Evolutionary conservation across 2,797 vertebrate genomes (phyloP), one percentile per base, ranked within the genome.

Genomic region (Alectoris magna): DNA sequence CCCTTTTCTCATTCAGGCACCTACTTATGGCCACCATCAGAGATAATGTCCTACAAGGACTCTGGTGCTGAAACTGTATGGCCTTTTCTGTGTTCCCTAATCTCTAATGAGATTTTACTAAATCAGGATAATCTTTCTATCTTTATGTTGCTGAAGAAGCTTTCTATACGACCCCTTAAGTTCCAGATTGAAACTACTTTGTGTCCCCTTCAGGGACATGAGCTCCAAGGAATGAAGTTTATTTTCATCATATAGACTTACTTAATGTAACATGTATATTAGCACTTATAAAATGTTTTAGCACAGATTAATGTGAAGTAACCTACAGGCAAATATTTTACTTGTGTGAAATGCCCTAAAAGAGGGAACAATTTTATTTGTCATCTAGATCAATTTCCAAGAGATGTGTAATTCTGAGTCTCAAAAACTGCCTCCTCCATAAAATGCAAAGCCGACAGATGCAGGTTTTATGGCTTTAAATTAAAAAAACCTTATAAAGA

Each of bases 401-500:
- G 80, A 80, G 63, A 31, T 3, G 2, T 2, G 18, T 44, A 87
- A 44, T 24, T 26, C n/a, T 62, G 49, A 83, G 51, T 51, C 77
- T 88, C 70, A 73, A 49, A 76, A 92, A 82, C 69, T 88, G 76
- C 43, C 48, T n/a, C 44, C 83, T 87, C 94, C 62, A 91, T 88
- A 90, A 92, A 81, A 93, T 55, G 44, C 69, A 84, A 87, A 83
- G 59, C 67, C 89, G 86, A 74, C 87, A 95, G 83, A 78, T 68
- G 72, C 36, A 63, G 81, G 78, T 88, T 95, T 85, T 87, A 70
- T 79, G 83, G 70, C 74, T 94, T 94, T 88, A 91, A 90, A 73
- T 90, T 81, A 89, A 95, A 89, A 95, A 82, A 95, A 92, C 62
- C 95, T 92, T 91, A 91, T 86, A 92, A 93, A 88, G 75, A 75